phyloP scores from a whole-genome alignment of 1,140 invertebrate genomes.

The Drosophila setifemur region DNA sequence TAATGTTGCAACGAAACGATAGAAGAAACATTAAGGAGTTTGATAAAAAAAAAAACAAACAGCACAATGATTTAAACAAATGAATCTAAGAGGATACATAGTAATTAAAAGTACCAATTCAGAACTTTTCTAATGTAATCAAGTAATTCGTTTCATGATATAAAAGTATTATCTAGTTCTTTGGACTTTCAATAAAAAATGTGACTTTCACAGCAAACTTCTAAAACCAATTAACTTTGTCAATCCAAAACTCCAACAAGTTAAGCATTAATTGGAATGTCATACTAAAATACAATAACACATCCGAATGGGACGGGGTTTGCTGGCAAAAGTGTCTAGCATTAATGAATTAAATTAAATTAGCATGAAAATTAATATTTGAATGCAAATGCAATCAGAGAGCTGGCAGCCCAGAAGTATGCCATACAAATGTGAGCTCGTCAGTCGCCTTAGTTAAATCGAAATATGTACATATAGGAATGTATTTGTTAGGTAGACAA shows the following conservation, averaged over 20 bases:
- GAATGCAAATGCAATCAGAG: conserved; percentile 31
- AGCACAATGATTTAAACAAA: too few species aligned
- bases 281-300: neutral
- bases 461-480: conserved; percentile 12
- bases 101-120: too few species aligned
- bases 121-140: too few species aligned
- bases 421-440: conserved; percentile 27
- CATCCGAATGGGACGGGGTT: neutral
- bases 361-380: conserved; percentile 3
- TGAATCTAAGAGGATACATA: too few species aligned
- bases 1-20: neutral
- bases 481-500: conserved; percentile 21
- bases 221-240: neutral
- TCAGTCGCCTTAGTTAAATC: conserved; percentile 8
- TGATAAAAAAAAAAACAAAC: too few species aligned
- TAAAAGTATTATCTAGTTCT: too few species aligned
- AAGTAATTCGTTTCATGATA: too few species aligned
- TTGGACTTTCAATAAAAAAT: too few species aligned
- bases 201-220: neutral
- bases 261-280: neutral
- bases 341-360: conserved; percentile 38
- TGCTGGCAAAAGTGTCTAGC: neutral
- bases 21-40: neutral
- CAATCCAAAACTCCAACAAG: neutral
- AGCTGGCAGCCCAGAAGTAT: conserved; percentile 20